Evolutionary conservation across 2,113 vertebrate species (phyloP), one percentile per base, ranked within the genome.

Genomic region (Rissa tridactyla): DNA sequence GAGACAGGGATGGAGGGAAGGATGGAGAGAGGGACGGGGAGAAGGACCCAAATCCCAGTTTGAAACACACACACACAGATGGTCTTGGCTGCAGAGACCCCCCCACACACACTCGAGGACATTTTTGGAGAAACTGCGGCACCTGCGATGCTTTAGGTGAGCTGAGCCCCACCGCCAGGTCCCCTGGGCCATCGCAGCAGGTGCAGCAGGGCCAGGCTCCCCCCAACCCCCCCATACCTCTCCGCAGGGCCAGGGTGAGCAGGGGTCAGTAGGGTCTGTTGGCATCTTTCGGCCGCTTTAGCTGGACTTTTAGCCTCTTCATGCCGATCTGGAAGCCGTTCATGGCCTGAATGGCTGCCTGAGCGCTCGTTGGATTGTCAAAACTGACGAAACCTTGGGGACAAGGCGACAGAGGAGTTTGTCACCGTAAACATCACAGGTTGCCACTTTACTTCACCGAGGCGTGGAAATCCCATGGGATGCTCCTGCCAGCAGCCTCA

Each of bases 301-400:
- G 98, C 98, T 99, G 99, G 97, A 99, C 99, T 98, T 99, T 99
- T 98, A 99, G 99, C 98, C 99, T 98, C 98, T 99, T 99, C 99
- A 99, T 99, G 98, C 99, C 99, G 89, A 99, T 99, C 97, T 99
- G 99, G 98, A 99, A 99, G 98, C 99, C 99, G 87, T 99, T 99
- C 99, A 99, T 99, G 95, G 99, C 99, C 98, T 99, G 99, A 98
- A 99, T 99, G 97, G 99, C 99, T 32, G 99, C 99, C 98, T 99
- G 99, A 98, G 99, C 99, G 60, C 99, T 99, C 96, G 99, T 98
- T 32, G 99, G 99, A 98, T 99, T 99, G 98, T 99, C 99, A 97
- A 99, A 99, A 98, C 99, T 99, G 98, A 99, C 99, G 90, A 99
- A 99, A 97, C 99, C 99, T 99, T 99, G 96, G 90, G 52, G 79